A percentile compares a stretch with the other conserved stretches of the same genome.
These are phyloP conservation scores for Paedocypris micromegethes DNA, from an alignment of 2,797 vertebrate species.

Conservation along the genomic window DNA sequence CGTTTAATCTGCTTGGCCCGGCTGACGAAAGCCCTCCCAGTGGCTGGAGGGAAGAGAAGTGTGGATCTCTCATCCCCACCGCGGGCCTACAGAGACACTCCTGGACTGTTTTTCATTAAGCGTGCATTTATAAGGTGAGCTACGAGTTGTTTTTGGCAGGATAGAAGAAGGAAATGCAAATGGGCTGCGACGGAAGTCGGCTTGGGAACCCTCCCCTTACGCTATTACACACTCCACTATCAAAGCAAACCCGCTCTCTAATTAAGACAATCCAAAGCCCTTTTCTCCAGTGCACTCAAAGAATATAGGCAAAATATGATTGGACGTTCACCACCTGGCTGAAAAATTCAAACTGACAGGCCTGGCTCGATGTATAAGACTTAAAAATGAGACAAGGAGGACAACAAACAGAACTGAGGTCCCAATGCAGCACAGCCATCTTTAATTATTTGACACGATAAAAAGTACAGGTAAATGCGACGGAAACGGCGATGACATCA, in stretches of 20 bases:
- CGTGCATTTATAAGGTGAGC: slow-evolving; percentile 28
- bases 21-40: slow-evolving; percentile 34
- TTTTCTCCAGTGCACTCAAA: slow-evolving; percentile 5
- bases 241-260: slow-evolving; percentile 36
- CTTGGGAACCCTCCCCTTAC: slow-evolving; percentile 9
- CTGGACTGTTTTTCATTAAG: slow-evolving; percentile 42
- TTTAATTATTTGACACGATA: slow-evolving; percentile 3
- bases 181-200: slow-evolving; percentile 12
- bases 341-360: slow-evolving; percentile 23
- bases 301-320: slow-evolving; percentile 15
- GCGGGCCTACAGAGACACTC: not conserved
- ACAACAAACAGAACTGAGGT: slow-evolving; percentile 15
- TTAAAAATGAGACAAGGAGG: slow-evolving; percentile 16
- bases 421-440: not conserved
- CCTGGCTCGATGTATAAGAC: slow-evolving; percentile 20
- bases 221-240: slow-evolving; percentile 32
- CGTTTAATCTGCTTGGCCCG: slow-evolving; percentile 38
- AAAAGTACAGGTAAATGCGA: slow-evolving; percentile 16
- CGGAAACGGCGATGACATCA: slow-evolving; percentile 23
- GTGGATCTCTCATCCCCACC: slow-evolving; percentile 28
- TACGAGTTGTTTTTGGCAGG: slow-evolving; percentile 36
- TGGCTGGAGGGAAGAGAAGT: slow-evolving; percentile 14
- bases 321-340: slow-evolving; percentile 25
- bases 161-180: slow-evolving; percentile 39
- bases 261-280: slow-evolving; percentile 37